Conservation (phyloP, 2,797 vertebrate genomes). For the Champsocephalus gunnari region DNA sequence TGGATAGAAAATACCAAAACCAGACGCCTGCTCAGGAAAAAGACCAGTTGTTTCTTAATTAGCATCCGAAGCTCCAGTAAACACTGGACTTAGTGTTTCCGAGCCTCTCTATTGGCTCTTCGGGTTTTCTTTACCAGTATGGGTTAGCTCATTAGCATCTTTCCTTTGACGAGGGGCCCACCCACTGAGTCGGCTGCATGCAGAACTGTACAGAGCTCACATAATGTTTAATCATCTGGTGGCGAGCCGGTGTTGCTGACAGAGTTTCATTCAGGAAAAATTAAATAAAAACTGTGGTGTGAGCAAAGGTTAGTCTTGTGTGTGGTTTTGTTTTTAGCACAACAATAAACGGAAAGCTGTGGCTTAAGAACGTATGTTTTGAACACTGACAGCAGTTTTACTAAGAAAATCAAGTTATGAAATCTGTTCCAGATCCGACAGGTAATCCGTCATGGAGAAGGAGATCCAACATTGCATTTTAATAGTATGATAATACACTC, state of each 20-base stretch:
- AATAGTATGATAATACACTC: neutral
- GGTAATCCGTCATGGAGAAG: neutral
- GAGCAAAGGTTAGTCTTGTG: slow-evolving; percentile 42
- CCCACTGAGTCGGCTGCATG: slow-evolving; percentile 72
- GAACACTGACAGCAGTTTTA: neutral
- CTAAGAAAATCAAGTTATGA: neutral
- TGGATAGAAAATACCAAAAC: slow-evolving; percentile 71
- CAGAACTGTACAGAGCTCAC: slow-evolving; percentile 61
- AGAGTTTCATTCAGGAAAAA: slow-evolving; percentile 63
- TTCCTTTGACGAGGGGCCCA: slow-evolving; percentile 78
- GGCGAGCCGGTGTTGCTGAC: slow-evolving; percentile 67
- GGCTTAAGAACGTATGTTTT: neutral
- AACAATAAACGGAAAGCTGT: neutral
- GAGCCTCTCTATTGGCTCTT: slow-evolving; percentile 62
- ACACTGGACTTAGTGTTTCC: slow-evolving; percentile 77
- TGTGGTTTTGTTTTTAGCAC: slow-evolving; percentile 9
- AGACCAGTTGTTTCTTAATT: slow-evolving; percentile 74
- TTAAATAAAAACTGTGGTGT: slow-evolving; percentile 29
- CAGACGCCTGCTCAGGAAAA: slow-evolving; percentile 73
- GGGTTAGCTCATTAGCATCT: slow-evolving; percentile 78
- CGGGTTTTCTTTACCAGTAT: slow-evolving; percentile 63
- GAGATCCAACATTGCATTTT: neutral
- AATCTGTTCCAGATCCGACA: neutral
- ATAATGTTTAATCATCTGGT: slow-evolving; percentile 76
- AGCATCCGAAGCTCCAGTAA: slow-evolving; percentile 70